phyloP scores from a whole-genome alignment of 2,888 invertebrate species.

The Drosophila infuscata region DNA sequence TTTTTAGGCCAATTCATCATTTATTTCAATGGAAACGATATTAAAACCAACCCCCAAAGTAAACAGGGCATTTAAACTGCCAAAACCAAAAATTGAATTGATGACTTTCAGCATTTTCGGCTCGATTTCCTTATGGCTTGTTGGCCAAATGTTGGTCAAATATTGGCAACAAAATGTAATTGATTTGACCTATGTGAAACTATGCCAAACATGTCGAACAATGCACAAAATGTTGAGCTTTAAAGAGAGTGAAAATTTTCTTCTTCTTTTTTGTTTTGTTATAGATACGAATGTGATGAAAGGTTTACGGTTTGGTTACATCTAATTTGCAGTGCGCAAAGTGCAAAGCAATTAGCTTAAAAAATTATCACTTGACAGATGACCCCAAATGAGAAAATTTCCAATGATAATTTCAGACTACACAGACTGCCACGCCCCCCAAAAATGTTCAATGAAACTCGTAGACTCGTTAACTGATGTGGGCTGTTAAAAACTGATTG shows the following conservation, averaged over 20 bases:
- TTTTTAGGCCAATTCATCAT: not conserved
- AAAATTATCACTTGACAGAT: conserved; percentile 21
- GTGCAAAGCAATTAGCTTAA: conserved; percentile 32
- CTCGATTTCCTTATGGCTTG: conserved; percentile 19
- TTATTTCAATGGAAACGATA: not conserved
- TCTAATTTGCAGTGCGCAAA: not conserved
- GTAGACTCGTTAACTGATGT: conserved; percentile 40
- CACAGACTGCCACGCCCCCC: not conserved
- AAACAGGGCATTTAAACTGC: not conserved
- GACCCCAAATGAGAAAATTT: conserved; percentile 18
- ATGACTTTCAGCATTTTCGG: conserved; percentile 9
- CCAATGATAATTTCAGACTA: not conserved
- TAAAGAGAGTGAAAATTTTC: not conserved
- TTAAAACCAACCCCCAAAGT: not conserved
- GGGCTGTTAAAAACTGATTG: conserved; percentile 4
- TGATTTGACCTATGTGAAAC: conserved; percentile 11
- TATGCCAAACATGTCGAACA: not conserved
- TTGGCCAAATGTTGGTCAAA: conserved; percentile 16
- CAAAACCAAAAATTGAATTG: not conserved
- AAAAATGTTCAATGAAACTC: conserved; percentile 38
- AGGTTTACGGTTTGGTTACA: not conserved
- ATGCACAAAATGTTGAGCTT: not conserved
- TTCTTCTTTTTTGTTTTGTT: too few relatives aligned
- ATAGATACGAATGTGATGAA: not conserved
- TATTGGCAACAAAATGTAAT: conserved; percentile 10